phyloP scores from a whole-genome alignment of 2,113 vertebrate genomes.

The Toxotes jaculatrix region DNA sequence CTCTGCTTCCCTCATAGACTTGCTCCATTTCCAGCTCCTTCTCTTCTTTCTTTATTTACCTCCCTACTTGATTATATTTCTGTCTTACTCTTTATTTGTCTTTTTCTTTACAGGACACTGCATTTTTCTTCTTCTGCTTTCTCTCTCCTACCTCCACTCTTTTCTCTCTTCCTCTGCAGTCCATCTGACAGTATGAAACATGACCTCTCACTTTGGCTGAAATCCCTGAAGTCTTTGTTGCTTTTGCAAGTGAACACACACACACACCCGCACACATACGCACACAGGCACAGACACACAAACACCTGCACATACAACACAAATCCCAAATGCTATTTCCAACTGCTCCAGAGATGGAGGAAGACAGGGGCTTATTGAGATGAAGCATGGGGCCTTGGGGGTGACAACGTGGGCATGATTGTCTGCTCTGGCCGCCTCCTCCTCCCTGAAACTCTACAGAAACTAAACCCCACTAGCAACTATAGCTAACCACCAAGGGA shows the following conservation, averaged over 20 bases:
- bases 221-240: constrained; percentile 57
- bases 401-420: constrained; percentile 74
- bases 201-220: constrained; percentile 63
- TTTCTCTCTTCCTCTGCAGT: constrained; percentile 38
- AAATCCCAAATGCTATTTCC: constrained; percentile 69
- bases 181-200: constrained; percentile 70
- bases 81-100: constrained; percentile 3
- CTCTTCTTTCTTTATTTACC: constrained; percentile 14
- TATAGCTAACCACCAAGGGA: constrained; percentile 51
- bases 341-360: constrained; percentile 50
- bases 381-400: constrained; percentile 76
- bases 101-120: not conserved
- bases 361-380: constrained; percentile 79
- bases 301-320: constrained; percentile 25
- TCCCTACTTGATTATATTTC: constrained; percentile 30
- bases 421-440: constrained; percentile 67
- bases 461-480: constrained; percentile 56
- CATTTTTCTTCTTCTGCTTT: constrained; percentile 9
- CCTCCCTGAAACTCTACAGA: constrained; percentile 53
- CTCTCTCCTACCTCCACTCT: constrained; percentile 5
- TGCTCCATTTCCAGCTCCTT: not conserved
- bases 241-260: constrained; percentile 45
- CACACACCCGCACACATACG: constrained; percentile 21
- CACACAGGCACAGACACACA: constrained; percentile 18
- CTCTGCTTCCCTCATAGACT: constrained; percentile 4